Base-by-base conservation (phyloP, 2,797 vertebrate species). In the Girardinus metallicus region DNA sequence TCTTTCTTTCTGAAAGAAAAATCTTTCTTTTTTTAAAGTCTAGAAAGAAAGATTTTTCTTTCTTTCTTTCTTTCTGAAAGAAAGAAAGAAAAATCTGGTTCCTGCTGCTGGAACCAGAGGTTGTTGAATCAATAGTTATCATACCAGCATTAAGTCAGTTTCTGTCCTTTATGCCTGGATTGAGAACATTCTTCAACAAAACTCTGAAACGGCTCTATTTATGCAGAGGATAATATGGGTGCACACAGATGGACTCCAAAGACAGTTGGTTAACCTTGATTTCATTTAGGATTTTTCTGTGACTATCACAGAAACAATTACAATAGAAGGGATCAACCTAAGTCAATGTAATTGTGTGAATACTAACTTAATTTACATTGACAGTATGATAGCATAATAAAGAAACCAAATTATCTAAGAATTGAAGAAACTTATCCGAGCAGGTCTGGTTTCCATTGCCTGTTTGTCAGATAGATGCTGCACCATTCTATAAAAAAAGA, bases 401-500 rank as follows among this genome's bases (percentile, higher is more conserved):
- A 57, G 51, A 46, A 39, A 36, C 34, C 44, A 51, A 31, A 31
- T 18, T 53, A 0, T 6, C n/a, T 23, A 12, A 81, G 78, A 31
- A 29, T 73, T 66, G 11, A 60, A 46, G 53, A 12, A 60, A 62
- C n/a, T 78, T 53, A 29, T 70, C 23, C 44, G 49, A 5, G 72
- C 49, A 77, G 29, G 75, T 83, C 46, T 77, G 51, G 47, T 83
- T 86, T 76, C 74, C 10, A 57, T 39, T 51, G 57, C 73, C 76
- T 86, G 62, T 88, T 86, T 86, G 62, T 62, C 72, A 78, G 72
- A 73, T 82, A 10, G 64, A 73, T 57, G 73, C 73, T 74, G 80
- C 79, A 72, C 36, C 34, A 62, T 31, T 80, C 72, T 23, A 31
- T 46, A 66, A 62, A 57, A 26, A 73, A 74, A 21, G n/a, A 73